phyloP scores from a whole-genome alignment of 2,888 invertebrate species.

The Plusia festucae region DNA sequence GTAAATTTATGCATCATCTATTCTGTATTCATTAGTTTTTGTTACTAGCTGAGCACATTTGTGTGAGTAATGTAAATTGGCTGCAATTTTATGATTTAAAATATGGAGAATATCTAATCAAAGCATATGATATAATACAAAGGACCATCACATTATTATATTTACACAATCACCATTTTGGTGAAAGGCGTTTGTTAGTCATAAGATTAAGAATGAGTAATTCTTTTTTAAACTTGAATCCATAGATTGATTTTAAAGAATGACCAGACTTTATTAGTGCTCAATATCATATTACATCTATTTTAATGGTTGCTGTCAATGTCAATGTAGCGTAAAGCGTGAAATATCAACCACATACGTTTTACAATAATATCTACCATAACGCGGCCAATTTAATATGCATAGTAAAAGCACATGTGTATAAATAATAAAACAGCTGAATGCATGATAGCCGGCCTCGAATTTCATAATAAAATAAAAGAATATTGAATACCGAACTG shows the following conservation, averaged over 20 bases:
- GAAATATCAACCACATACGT: background rate
- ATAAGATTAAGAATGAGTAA: background rate
- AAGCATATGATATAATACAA: no score
- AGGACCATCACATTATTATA: no score
- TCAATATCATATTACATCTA: no score
- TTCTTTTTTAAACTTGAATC: no score
- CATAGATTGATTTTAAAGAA: no score
- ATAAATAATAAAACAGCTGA: conserved; percentile 1
- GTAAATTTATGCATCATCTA: background rate
- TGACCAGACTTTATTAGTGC: no score
- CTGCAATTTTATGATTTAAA: no score
- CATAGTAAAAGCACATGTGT: background rate
- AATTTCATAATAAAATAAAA: background rate
- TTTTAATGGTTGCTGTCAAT: background rate
- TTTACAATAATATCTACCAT: no score
- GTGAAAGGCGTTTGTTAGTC: background rate
- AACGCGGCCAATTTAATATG: background rate
- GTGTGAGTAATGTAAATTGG: no score
- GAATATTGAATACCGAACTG: background rate
- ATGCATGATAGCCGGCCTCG: conserved; percentile 8
- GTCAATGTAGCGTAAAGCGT: background rate
- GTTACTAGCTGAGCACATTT: no score
- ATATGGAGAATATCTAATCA: no score
- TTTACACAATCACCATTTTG: no score
- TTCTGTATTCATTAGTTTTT: background rate